A percentile compares a stretch with the other conserved stretches of the same genome.
These are phyloP conservation scores for Cotesia chilonis DNA, from an alignment of 1,140 invertebrate genomes.

Conservation along the genomic window DNA sequence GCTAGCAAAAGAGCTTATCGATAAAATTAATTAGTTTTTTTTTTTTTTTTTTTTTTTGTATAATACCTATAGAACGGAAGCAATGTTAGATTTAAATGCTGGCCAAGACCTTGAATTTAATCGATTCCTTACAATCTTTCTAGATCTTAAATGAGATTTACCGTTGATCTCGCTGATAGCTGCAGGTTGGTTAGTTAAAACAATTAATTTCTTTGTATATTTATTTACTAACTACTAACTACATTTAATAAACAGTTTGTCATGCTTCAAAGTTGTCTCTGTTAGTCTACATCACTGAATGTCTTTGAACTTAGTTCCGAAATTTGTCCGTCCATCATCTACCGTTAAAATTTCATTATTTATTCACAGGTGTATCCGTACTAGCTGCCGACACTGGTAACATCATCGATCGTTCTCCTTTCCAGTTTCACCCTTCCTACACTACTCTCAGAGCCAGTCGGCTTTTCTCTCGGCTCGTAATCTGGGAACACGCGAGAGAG, in stretches of 20 bases:
- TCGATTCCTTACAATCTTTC: not conserved
- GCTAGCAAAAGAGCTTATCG: too few relatives aligned
- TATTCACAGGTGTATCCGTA: constrained; percentile 24
- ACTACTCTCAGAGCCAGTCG: constrained; percentile 20
- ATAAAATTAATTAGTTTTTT: too few relatives aligned
- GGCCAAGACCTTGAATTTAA: not conserved
- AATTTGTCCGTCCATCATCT: constrained; percentile 1
- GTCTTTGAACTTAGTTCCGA: not conserved
- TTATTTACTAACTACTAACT: too few relatives aligned
- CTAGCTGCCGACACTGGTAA: constrained; percentile 36
- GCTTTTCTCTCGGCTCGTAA: constrained; percentile 32
- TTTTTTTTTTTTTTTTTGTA: too few relatives aligned
- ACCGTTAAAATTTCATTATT: constrained; percentile 27
- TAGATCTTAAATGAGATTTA: too few relatives aligned
- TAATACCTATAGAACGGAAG: not conserved
- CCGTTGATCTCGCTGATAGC: too few relatives aligned
- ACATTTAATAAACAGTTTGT: too few relatives aligned
- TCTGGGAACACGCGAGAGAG: constrained; percentile 32
- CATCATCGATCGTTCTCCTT: constrained; percentile 42
- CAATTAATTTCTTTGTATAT: too few relatives aligned
- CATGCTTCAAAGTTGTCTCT: too few relatives aligned
- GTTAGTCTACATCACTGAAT: not conserved
- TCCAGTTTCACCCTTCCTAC: constrained; percentile 38
- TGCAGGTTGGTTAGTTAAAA: too few relatives aligned
- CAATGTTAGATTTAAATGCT: not conserved